A percentile compares a stretch with the other conserved stretches of the same genome.
phyloP scores from a whole-genome alignment of 2,888 invertebrate genomes.

The Agriopis leucophaearia region DNA sequence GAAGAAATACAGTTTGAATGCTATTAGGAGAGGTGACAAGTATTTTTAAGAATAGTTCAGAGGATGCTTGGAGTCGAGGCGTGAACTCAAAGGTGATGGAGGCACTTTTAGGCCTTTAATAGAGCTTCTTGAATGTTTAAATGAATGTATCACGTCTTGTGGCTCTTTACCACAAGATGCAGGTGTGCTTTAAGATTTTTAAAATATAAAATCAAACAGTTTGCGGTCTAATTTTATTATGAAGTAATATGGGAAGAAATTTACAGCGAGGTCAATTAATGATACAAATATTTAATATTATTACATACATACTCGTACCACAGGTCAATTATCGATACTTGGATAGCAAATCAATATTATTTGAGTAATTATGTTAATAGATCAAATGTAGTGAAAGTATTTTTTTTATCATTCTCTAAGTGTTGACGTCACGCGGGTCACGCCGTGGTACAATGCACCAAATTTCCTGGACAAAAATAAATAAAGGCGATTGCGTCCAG shows the following conservation, averaged over 20 bases:
- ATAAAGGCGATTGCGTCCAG: slow-evolving; percentile 58
- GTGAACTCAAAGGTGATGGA: slow-evolving; percentile 29
- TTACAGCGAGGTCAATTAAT: too few relatives aligned
- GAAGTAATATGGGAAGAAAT: background rate
- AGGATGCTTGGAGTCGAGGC: slow-evolving; percentile 31
- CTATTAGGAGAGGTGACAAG: slow-evolving; percentile 48
- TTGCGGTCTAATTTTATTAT: slow-evolving; percentile 4
- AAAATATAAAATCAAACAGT: background rate
- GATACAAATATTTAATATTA: too few relatives aligned
- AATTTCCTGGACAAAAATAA: slow-evolving; percentile 63
- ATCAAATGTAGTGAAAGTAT: too few relatives aligned
- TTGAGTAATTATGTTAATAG: too few relatives aligned
- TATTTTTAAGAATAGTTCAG: slow-evolving; percentile 44
- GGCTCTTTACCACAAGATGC: slow-evolving; percentile 7
- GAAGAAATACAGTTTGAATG: slow-evolving; percentile 22
- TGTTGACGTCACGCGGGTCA: background rate
- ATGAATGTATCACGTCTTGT: slow-evolving; percentile 1
- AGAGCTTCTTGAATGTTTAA: slow-evolving; percentile 6
- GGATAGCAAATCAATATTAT: too few relatives aligned
- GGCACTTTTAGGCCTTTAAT: slow-evolving; percentile 20
- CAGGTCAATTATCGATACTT: too few relatives aligned
- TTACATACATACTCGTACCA: too few relatives aligned
- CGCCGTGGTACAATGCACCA: slow-evolving; percentile 46
- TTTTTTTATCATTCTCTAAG: background rate
- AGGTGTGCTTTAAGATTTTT: slow-evolving; percentile 5